Percentiles rank a stretch among this genome's conserved stretches.
phyloP scores from a whole-genome alignment of 1,140 invertebrate genomes.

The Hirudo medicinalis region DNA sequence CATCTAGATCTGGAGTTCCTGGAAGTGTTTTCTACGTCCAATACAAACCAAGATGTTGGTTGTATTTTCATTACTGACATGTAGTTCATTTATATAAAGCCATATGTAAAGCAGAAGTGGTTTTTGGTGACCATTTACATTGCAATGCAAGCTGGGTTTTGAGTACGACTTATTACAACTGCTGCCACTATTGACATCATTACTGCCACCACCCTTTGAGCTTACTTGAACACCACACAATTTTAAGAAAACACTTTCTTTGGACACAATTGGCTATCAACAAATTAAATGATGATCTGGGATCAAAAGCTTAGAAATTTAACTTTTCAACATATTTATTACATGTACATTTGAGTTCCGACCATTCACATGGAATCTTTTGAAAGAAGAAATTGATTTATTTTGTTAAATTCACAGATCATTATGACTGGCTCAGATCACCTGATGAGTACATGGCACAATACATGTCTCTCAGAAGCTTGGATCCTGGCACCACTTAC shows the following conservation, averaged over 20 bases:
- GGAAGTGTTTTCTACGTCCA: conserved; percentile 78
- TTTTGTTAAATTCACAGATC: conserved; percentile 5
- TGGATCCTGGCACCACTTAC: conserved; percentile 69
- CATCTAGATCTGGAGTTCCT: conserved; percentile 43
- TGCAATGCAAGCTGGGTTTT: not conserved
- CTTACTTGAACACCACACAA: too few relatives aligned
- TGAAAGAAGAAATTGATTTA: not conserved
- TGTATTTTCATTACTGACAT: not conserved
- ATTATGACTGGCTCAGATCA: conserved; percentile 22
- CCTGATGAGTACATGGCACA: conserved; percentile 26
- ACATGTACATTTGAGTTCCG: too few relatives aligned
- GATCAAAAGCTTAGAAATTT: too few relatives aligned
- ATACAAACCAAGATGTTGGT: conserved; percentile 46
- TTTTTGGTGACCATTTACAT: not conserved
- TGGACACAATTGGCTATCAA: too few relatives aligned
- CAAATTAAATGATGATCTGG: too few relatives aligned
- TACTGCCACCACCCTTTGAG: not conserved
- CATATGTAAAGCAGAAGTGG: not conserved
- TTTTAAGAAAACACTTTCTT: too few relatives aligned
- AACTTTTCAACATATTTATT: too few relatives aligned
- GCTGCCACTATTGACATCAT: not conserved
- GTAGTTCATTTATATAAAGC: not conserved
- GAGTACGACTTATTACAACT: not conserved
- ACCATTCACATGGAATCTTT: too few relatives aligned
- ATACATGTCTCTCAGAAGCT: conserved; percentile 52